These are phyloP conservation scores for Peromyscus polionotus DNA, from an alignment of 2,113 vertebrate species.

Conservation along the genomic window DNA sequence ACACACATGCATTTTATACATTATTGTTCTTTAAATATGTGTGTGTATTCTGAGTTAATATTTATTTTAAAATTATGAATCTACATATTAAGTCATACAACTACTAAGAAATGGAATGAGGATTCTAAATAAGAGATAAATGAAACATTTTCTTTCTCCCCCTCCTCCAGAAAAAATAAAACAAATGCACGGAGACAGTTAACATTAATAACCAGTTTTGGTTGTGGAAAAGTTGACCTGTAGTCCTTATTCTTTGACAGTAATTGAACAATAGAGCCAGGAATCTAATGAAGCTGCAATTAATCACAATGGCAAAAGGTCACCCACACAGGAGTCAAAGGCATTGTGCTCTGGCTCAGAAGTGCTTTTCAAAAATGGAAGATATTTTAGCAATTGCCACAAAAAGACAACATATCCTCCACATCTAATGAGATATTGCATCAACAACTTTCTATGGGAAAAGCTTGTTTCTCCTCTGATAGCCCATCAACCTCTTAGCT, in stretches of 20 bases:
- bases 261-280: neutral
- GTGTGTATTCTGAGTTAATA: neutral
- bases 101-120: neutral
- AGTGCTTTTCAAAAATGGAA: constrained; percentile 20
- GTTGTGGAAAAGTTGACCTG: neutral
- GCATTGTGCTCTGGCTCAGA: constrained; percentile 4
- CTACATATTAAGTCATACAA: neutral
- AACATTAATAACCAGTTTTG: constrained; percentile 48
- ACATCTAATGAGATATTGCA: neutral
- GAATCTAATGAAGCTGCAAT: constrained; percentile 22
- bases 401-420: neutral
- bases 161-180: neutral
- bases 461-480: neutral
- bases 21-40: constrained; percentile 16
- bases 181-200: neutral
- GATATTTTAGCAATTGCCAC: neutral
- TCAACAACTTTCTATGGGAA: neutral
- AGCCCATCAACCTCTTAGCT: neutral
- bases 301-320: constrained; percentile 36
- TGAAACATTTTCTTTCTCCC: neutral
- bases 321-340: constrained; percentile 4
- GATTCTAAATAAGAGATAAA: neutral
- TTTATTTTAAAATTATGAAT: neutral
- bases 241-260: constrained; percentile 41
- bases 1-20: neutral